phyloP scores from a whole-genome alignment of 2,888 invertebrate genomes.

The Pherbina coryleti region DNA sequence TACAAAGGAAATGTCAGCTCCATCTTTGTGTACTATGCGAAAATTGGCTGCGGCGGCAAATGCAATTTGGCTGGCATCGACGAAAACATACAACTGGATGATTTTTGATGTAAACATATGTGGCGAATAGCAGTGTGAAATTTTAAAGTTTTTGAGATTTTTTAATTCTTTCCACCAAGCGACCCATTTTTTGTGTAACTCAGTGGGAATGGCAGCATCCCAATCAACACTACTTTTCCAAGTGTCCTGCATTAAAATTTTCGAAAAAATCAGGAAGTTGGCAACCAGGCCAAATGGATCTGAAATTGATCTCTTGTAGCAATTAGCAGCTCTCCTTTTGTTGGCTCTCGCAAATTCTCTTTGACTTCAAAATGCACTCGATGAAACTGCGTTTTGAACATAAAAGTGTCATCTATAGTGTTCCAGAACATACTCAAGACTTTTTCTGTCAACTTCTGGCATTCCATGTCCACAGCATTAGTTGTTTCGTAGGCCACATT shows the following conservation, averaged over 20 bases:
- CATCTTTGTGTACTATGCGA: not conserved
- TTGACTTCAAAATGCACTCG: constrained; percentile 1
- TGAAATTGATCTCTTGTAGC: constrained; percentile 29
- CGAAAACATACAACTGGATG: too few species aligned
- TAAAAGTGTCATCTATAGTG: constrained; percentile 38
- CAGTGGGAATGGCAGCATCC: constrained; percentile 39
- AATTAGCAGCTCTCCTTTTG: constrained; percentile 37
- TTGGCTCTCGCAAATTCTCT: constrained; percentile 11
- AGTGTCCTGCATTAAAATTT: constrained; percentile 37
- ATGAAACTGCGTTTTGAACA: constrained; percentile 23
- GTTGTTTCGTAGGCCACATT: not conserved
- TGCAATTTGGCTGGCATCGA: too few species aligned
- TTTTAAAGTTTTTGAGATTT: constrained; percentile 7
- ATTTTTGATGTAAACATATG: too few species aligned
- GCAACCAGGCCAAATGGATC: constrained; percentile 48
- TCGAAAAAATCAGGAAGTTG: constrained; percentile 45
- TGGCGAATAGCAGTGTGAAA: too few species aligned
- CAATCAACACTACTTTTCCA: constrained; percentile 38
- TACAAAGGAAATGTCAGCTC: constrained; percentile 8
- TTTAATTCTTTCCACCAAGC: constrained; percentile 34
- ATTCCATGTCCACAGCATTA: constrained; percentile 19
- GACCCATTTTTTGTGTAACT: constrained; percentile 22
- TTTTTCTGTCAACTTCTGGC: too few species aligned
- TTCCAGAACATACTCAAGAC: constrained; percentile 48
- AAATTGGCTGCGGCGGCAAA: constrained; percentile 6